These are phyloP conservation scores for Cephonodes hylas DNA, from an alignment of 2,888 invertebrate genomes.

Conservation along the genomic window DNA sequence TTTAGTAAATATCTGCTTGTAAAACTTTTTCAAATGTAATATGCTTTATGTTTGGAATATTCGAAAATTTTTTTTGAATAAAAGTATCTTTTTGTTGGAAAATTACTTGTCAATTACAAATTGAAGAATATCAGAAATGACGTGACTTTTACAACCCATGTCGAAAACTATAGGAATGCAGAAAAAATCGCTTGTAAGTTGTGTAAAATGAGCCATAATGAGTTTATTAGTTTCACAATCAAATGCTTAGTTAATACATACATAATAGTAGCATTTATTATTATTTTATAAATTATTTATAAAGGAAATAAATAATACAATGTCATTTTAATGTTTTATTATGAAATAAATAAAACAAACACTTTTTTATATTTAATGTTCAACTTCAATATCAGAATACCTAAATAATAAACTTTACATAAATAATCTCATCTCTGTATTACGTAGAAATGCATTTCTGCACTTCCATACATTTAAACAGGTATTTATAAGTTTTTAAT, in stretches of 20 bases:
- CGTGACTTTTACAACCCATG: too few species aligned
- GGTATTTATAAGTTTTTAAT: too few species aligned
- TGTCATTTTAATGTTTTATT: background rate
- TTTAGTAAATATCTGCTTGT: background rate
- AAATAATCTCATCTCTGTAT: too few species aligned
- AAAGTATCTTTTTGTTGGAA: too few species aligned
- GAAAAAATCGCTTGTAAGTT: conserved; percentile 9
- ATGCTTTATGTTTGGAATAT: background rate
- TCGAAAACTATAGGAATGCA: background rate
- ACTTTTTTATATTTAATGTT: too few species aligned
- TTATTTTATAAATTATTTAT: conserved; percentile 50
- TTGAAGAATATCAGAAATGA: too few species aligned
- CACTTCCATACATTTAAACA: too few species aligned
- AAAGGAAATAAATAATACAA: conserved; percentile 21
- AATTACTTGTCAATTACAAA: too few species aligned
- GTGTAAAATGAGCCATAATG: conserved; percentile 30
- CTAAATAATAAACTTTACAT: too few species aligned
- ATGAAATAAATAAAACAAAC: too few species aligned
- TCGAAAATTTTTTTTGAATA: background rate
- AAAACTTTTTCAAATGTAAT: background rate
- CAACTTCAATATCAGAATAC: too few species aligned
- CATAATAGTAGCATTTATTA: conserved; percentile 49
- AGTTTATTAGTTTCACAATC: conserved; percentile 32
- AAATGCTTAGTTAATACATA: conserved; percentile 51
- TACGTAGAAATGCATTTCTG: too few species aligned